These are phyloP conservation scores for Pelosia muscerda DNA, from an alignment of 2,888 invertebrate species.

Conservation along the genomic window DNA sequence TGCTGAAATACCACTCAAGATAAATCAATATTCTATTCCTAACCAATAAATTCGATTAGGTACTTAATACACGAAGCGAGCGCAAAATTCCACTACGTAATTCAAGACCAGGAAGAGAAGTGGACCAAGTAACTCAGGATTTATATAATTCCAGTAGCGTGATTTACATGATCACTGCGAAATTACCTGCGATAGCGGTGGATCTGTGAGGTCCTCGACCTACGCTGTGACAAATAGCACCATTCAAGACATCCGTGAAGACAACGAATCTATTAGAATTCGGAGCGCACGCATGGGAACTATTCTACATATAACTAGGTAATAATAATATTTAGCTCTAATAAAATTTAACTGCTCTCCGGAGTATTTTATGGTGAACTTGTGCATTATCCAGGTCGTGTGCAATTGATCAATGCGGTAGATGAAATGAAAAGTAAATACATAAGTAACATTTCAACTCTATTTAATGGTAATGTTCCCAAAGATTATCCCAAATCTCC, in stretches of 20 bases:
- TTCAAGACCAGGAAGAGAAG: background rate
- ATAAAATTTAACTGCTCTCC: constrained; percentile 66
- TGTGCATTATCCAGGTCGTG: constrained; percentile 28
- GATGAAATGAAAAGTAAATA: too few species aligned
- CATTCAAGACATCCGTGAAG: constrained; percentile 58
- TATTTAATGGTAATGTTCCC: too few species aligned
- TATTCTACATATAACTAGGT: constrained; percentile 62
- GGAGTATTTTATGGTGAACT: constrained; percentile 52
- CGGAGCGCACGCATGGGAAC: constrained; percentile 59
- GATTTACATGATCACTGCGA: constrained; percentile 47
- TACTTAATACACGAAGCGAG: background rate
- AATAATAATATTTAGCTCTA: constrained; percentile 54
- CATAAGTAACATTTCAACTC: too few species aligned
- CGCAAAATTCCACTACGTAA: background rate
- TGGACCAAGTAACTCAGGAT: constrained; percentile 31
- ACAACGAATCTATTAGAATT: constrained; percentile 80
- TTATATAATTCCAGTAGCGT: constrained; percentile 50
- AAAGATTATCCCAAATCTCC: background rate
- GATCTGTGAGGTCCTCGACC: constrained; percentile 53
- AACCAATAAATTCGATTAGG: background rate
- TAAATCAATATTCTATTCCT: background rate
- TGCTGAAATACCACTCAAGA: background rate
- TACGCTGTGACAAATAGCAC: constrained; percentile 60
- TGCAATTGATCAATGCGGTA: constrained; percentile 30
- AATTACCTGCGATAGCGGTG: constrained; percentile 25